Evolutionary conservation across 2,888 invertebrate genomes (phyloP).

Genomic region (Andrena praecox): DNA sequence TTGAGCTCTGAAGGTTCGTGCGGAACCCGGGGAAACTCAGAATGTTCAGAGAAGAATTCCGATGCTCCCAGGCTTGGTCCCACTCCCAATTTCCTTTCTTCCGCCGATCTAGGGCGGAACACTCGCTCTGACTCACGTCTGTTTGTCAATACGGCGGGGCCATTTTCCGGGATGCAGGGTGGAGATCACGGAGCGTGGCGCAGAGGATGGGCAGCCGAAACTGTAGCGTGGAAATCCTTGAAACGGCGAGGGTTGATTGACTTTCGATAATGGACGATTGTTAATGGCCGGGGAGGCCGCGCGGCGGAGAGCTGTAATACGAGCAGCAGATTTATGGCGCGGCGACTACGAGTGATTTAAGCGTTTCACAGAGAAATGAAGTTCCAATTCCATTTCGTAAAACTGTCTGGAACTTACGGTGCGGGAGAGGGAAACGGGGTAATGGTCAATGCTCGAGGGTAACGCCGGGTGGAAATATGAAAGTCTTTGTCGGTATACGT

Average conservation of each 20-base stretch:
- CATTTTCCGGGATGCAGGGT: no score
- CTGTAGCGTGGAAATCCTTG: constrained; percentile 16
- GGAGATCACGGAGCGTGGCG: neutral
- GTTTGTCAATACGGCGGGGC: constrained; percentile 38
- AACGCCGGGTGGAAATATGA: neutral
- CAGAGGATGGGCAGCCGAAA: neutral
- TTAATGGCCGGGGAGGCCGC: constrained; percentile 40
- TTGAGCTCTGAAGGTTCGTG: constrained; percentile 63
- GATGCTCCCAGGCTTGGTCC: constrained; percentile 72
- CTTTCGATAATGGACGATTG: constrained; percentile 51
- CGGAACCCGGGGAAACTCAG: constrained; percentile 57
- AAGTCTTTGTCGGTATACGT: neutral
- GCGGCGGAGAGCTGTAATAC: constrained; percentile 37
- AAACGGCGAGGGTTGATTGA: constrained; percentile 40
- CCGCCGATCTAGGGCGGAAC: neutral
- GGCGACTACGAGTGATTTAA: constrained; percentile 23
- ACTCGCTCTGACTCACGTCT: constrained; percentile 66
- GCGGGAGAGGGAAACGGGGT: neutral
- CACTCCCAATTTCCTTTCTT: constrained; percentile 19
- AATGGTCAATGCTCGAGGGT: neutral
- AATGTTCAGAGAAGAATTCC: constrained; percentile 77
- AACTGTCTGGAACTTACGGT: constrained; percentile 12
- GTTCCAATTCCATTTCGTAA: constrained; percentile 36
- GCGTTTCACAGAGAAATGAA: constrained; percentile 20
- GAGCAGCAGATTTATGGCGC: constrained; percentile 52